A percentile compares a stretch with the other conserved stretches of the same genome.
phyloP scores from a whole-genome alignment of 2,113 vertebrate species.

The Pagrus major region DNA sequence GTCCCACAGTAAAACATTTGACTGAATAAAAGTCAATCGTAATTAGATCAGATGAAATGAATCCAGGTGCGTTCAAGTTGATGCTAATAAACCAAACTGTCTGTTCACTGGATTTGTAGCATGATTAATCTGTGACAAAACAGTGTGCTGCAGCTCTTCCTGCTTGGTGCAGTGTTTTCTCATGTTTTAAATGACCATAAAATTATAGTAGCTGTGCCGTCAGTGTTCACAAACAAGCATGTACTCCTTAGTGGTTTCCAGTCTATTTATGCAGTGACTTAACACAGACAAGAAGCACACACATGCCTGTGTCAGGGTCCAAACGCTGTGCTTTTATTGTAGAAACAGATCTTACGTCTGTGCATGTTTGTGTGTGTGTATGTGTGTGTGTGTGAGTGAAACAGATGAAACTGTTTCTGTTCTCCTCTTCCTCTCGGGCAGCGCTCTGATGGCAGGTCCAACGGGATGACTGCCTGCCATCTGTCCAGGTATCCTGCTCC shows the following conservation, averaged over 20 bases:
- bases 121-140: conserved; percentile 44
- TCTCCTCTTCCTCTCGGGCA: conserved; percentile 64
- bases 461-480: conserved; percentile 78
- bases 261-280: conserved; percentile 24
- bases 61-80: conserved; percentile 64
- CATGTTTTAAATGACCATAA: too few species aligned
- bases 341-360: conserved; percentile 1
- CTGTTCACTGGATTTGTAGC: conserved; percentile 20
- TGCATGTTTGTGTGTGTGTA: conserved; percentile 20
- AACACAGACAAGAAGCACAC: conserved; percentile 21
- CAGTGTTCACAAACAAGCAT: not conserved
- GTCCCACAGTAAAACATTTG: conserved; percentile 54
- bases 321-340: conserved; percentile 20
- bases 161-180: not conserved
- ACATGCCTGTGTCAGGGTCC: conserved; percentile 21
- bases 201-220: not conserved
- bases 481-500: conserved; percentile 81
- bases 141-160: not conserved
- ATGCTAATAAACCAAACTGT: conserved; percentile 47
- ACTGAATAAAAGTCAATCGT: conserved; percentile 62
- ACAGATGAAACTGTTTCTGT: conserved; percentile 71
- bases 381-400: conserved; percentile 5
- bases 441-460: conserved; percentile 74
- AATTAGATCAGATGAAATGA: conserved; percentile 59
- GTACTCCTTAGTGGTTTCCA: not conserved